phyloP scores from a whole-genome alignment of 2,797 vertebrate species.

The Cynodonichthys magdalenae region DNA sequence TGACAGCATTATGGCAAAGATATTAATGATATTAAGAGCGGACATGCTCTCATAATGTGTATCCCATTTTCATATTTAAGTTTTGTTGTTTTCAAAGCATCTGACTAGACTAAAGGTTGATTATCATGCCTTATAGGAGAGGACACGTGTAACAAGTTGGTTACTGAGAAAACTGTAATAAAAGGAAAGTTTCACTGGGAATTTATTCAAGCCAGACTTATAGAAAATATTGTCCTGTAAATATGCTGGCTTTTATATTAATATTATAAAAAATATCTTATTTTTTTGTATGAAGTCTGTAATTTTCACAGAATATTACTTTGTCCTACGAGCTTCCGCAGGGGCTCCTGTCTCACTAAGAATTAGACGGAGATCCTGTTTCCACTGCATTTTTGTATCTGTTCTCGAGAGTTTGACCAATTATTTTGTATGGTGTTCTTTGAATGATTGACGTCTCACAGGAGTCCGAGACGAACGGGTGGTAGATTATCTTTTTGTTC shows the following conservation, averaged over 20 bases:
- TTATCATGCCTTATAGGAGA: constrained; percentile 67
- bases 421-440: constrained; percentile 74
- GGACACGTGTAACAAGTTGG: constrained; percentile 78
- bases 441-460: constrained; percentile 71
- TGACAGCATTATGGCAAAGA: constrained; percentile 47
- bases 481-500: constrained; percentile 69
- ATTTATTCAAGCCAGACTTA: constrained; percentile 71
- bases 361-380: constrained; percentile 49
- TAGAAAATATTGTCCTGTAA: constrained; percentile 82
- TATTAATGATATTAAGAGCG: constrained; percentile 29
- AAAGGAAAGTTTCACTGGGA: constrained; percentile 73
- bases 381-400: constrained; percentile 66
- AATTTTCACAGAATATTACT: constrained; percentile 71
- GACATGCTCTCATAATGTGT: constrained; percentile 36
- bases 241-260: constrained; percentile 74
- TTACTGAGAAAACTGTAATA: constrained; percentile 71
- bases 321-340: constrained; percentile 43
- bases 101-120: constrained; percentile 64
- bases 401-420: constrained; percentile 70
- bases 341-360: constrained; percentile 34
- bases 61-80: constrained; percentile 65
- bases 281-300: constrained; percentile 80
- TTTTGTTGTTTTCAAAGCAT: constrained; percentile 49
- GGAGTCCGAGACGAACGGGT: constrained; percentile 67
- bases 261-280: constrained; percentile 57